Base-by-base conservation (phyloP, 2,797 vertebrate genomes). In the Neosilurus hyrtlii region DNA sequence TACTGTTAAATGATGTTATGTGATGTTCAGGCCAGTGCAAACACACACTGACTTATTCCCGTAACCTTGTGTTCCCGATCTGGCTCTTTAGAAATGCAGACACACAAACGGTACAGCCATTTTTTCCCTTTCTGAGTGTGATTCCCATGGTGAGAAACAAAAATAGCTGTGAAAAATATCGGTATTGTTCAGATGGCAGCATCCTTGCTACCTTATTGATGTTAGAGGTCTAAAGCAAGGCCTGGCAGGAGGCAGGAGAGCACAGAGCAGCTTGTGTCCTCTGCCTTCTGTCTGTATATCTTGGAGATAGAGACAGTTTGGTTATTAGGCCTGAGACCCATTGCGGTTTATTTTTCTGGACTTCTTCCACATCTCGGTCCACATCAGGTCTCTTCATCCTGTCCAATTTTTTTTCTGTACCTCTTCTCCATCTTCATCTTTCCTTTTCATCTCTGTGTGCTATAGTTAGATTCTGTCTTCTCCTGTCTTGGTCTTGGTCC, bases 1-100 rank as follows among this genome's bases (percentile, higher is more conserved):
- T 83, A 68, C 88, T 83, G 86, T 88, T 59, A 91, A 91, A 88
- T 72, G 59, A 85, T 82, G 74, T 86, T 85, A 91, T 90, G 86
- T 37, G 65, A 88, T 67, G 57, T 30, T 72, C 18, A 11, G 35
- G 90, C 91, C 93, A 93, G 92, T 86, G 86, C 81, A 93, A 93
- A 91, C 88, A 89, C 75, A 79, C 37, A 84, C n/a, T 56, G 71
- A 88, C 80, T 89, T 90, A 87, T 88, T 90, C 75, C 88, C 89
- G 51, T 79, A 92, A 89, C 88, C 86, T 88, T 71, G 59, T 92
- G 90, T 88, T 91, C 88, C 89, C 89, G 90, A 89, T 90, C 89
- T n/a, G 85, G 74, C 86, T 87, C 90, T 92, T 92, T 90, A 90
- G 89, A 85, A 72, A 86, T 9, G 56, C 68, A 84, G 66, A 79